Percentiles rank a stretch among this genome's conserved stretches.
Conservation (phyloP, 1,140 invertebrate genomes). For the Himalopsyche phryganea region DNA sequence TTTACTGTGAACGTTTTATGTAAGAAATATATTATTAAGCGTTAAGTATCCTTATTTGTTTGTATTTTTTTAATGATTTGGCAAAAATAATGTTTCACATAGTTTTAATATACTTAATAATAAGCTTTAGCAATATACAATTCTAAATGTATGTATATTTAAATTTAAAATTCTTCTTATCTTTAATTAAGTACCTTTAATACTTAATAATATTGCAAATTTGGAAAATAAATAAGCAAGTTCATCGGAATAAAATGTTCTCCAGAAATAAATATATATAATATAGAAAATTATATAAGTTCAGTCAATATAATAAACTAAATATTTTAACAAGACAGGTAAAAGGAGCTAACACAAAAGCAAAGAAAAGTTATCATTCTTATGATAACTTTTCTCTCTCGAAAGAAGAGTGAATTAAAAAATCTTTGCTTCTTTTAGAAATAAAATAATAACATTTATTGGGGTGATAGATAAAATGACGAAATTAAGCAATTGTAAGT, state of each 20-base stretch:
- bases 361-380: too few species aligned
- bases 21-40: constrained; percentile 22
- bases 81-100: constrained; percentile 21
- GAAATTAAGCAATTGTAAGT: too few species aligned
- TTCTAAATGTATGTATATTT: not conserved
- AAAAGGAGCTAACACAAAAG: too few species aligned
- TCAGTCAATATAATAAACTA: too few species aligned
- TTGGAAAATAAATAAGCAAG: not conserved
- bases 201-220: constrained; percentile 1
- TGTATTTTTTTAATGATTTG: constrained; percentile 6
- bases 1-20: constrained; percentile 9
- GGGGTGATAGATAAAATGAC: too few species aligned
- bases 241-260: too few species aligned
- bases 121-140: constrained; percentile 7
- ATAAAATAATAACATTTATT: too few species aligned
- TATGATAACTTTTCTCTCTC: too few species aligned
- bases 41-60: constrained; percentile 1
- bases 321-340: too few species aligned
- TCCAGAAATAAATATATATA: not conserved
- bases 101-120: constrained; percentile 4
- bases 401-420: too few species aligned
- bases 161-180: not conserved
- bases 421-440: too few species aligned
- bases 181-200: not conserved
- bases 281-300: too few species aligned